Evolutionary conservation across 1,140 invertebrate species (phyloP).

Genomic region (Drosophila auraria): DNA sequence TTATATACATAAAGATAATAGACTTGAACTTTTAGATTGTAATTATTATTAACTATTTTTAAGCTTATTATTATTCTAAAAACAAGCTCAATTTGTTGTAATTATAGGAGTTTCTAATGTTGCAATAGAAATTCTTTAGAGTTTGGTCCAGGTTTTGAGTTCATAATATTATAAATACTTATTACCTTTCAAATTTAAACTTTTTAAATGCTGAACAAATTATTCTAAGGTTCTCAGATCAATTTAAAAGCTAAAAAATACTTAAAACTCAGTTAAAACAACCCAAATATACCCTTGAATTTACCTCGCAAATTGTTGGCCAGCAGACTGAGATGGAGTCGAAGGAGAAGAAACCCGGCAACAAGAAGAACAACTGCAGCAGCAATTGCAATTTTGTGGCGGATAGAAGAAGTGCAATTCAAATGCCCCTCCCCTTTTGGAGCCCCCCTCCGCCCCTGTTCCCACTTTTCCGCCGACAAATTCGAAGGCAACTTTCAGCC

Average conservation of each 20-base stretch:
- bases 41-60: neutral
- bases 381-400: conserved; percentile 74
- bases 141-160: too few relatives aligned
- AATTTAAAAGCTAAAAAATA: neutral
- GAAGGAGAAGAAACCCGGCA: conserved; percentile 21
- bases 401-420: conserved; percentile 74
- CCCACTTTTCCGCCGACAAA: neutral
- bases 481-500: conserved; percentile 33
- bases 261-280: neutral
- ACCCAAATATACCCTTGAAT: neutral
- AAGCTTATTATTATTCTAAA: too few relatives aligned
- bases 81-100: too few relatives aligned
- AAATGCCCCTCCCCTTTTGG: conserved; percentile 47
- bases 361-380: conserved; percentile 49
- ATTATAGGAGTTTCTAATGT: too few relatives aligned
- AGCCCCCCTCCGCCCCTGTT: neutral
- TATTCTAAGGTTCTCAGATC: neutral
- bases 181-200: too few relatives aligned
- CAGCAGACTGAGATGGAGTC: conserved; percentile 6
- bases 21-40: too few relatives aligned
- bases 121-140: too few relatives aligned
- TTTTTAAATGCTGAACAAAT: neutral
- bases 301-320: conserved; percentile 8
- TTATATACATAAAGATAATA: too few relatives aligned
- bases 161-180: neutral